Evolutionary conservation across 2,113 vertebrate genomes (phyloP).

Genomic region (Desmodus rotundus): DNA sequence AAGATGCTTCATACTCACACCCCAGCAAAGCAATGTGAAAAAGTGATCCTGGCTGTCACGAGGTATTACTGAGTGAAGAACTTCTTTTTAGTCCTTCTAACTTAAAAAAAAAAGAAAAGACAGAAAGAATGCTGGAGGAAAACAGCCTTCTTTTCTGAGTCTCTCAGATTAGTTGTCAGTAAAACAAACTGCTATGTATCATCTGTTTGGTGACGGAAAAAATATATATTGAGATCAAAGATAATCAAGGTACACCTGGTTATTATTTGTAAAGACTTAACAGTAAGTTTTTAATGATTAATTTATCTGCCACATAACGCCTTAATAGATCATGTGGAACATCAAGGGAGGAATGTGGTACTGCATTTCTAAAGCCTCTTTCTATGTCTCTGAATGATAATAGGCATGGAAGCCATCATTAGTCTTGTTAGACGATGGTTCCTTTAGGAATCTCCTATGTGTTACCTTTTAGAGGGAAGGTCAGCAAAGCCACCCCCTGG

Average conservation of each 20-base stretch:
- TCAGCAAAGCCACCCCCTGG: conserved; percentile 81
- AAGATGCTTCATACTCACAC: conserved; percentile 54
- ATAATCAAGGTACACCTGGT: conserved; percentile 86
- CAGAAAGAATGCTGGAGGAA: conserved; percentile 31
- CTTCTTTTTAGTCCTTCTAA: conserved; percentile 58
- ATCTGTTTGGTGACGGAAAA: conserved; percentile 74
- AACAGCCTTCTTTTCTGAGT: conserved; percentile 57
- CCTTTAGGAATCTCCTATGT: conserved; percentile 88
- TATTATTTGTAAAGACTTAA: conserved; percentile 90
- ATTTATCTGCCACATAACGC: conserved; percentile 86
- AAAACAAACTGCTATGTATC: conserved; percentile 73
- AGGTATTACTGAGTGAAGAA: conserved; percentile 57
- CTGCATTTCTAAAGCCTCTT: conserved; percentile 86
- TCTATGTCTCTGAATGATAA: conserved; percentile 86
- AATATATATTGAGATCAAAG: conserved; percentile 82
- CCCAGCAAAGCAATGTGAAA: conserved; percentile 61
- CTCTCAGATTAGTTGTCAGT: conserved; percentile 60
- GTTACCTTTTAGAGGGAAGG: conserved; percentile 87
- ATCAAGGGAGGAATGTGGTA: conserved; percentile 90
- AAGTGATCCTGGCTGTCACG: conserved; percentile 56
- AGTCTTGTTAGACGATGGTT: conserved; percentile 89
- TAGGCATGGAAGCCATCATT: conserved; percentile 88
- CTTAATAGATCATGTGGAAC: conserved; percentile 89
- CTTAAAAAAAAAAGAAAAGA: conserved; percentile 22
- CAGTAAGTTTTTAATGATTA: conserved; percentile 89